Evolutionary conservation across 2,888 invertebrate species (phyloP), one percentile per base, ranked within the genome.

Genomic region (Drosophila suboccidentalis): DNA sequence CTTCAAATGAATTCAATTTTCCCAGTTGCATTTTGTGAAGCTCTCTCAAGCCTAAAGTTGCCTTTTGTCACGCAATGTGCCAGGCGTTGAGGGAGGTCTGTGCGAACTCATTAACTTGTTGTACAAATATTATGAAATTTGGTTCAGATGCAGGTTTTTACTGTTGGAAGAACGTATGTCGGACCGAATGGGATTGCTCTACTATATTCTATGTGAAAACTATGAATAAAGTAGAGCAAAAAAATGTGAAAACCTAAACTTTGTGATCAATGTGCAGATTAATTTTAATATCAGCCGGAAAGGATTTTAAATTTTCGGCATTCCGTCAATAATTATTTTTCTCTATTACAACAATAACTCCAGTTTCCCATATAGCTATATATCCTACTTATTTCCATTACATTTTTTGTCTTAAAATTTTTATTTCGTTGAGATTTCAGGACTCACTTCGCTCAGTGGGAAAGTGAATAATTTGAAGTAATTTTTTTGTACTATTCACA

Each of bases 401-500:
- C 1, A 13, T 13, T 13, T 15, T 53, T 53, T 47, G 34, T 19
- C 8, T 47, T 29, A 15, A 26, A 41, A 15, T 68, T 44, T 19
- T 4, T 54, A 47, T 17, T 3, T 22, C 22, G 19, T 10, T 13
- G 15, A 11, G 3, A 13, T 10, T 43, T 34, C 26, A 34, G 13
- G 22, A 15, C 32, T 43, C 19, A 29, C 44, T 57, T 22, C 17
- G 17, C 60, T 50, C 32, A n/a, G 32, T 66, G 46, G 44, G 17
- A 68, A 72, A 71, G 58, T 38, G 67, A 63, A 62, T 51, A 55
- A 54, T 54, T 15, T 46, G 41, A 38, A 60, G 66, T 66, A 57
- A 38, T 65, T 67, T 53, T 70, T 15, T 47, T 79, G 6, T 70
- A 36, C 38, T 41, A 58, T 59, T 63, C 59, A 70, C 63, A 59